Evolutionary conservation across 92 coral and sea anemone species (phyloP), one percentile per base, ranked within the genome.

Genomic region (Muricea muricata): DNA sequence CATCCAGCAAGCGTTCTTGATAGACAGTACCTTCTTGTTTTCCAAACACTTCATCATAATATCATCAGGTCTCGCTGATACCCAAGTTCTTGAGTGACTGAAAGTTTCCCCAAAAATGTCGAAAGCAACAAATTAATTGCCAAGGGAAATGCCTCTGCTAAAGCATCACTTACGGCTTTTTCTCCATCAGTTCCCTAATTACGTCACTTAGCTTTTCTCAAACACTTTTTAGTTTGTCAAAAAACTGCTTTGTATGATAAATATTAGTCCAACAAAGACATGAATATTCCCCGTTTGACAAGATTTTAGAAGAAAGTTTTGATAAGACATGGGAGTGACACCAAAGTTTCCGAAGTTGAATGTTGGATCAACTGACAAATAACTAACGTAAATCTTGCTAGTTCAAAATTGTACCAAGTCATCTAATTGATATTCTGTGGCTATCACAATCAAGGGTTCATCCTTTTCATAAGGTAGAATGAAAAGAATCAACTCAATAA

Each of bases 311-410:
- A 66, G 63, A 2, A 81, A 17, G 42, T 81, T 81, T 23, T 78
- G 30, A 25, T 65, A 81, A 1, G 85, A 81, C 9, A 78, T 81
- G 29, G 85, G 78, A 0, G 85, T 81, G 0, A 81, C 85, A 40
- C 85, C 45, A 15, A 81, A 81, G 11, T 81, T 67, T 25, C 85
- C 78, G 57, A 81, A 81, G 61, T 81, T 48, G 78, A 81, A 81
- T 1, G 85, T 81, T 33, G 90, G 93, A 42, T 90, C 93, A 34
- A 90, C 65, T 39, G 88, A 90, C 82, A 90, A 48, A 6, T 68
- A 83, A 10, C 69, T n/a, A 26, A 70, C 50, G 39, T 86, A 88
- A 24, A 69, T 34, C 14, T 34, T 67, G 30, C 87, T 87, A 45
- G 82, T 17, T 35, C 88, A 75, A 54, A 84, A 86, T 50, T 85